Evolutionary conservation across 2,888 invertebrate genomes (phyloP).

Genomic region (Ennomos fuscantarius): DNA sequence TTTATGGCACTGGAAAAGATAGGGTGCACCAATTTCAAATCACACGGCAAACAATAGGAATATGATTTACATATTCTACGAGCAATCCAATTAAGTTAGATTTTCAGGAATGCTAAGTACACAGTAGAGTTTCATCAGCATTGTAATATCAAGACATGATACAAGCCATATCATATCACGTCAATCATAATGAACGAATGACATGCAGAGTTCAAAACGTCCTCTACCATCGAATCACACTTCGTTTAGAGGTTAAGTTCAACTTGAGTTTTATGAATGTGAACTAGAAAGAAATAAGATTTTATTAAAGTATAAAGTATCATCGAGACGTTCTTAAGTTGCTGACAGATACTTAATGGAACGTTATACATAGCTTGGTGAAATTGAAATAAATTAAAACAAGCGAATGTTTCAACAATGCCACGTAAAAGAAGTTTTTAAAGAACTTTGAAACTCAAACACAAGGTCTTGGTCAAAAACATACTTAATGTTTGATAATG

Average conservation of each 20-base stretch:
- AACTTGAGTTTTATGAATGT: slow-evolving; percentile 21
- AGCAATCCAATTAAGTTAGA: slow-evolving; percentile 15
- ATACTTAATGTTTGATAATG: no score
- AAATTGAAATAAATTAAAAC: no score
- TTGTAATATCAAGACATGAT: slow-evolving; percentile 10
- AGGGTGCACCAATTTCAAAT: no score
- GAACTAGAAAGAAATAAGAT: slow-evolving; percentile 4
- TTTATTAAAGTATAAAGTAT: background rate
- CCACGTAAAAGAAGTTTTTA: no score
- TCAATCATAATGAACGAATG: slow-evolving; percentile 26
- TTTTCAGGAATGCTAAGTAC: slow-evolving; percentile 17
- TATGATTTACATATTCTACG: background rate
- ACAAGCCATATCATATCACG: slow-evolving; percentile 25
- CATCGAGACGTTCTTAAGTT: no score
- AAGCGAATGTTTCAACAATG: no score
- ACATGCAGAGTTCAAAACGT: slow-evolving; percentile 29
- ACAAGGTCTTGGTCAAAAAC: no score
- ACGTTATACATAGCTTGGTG: background rate
- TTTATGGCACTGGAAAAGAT: no score
- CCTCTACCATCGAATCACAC: slow-evolving; percentile 29
- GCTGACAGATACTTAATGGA: no score
- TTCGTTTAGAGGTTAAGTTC: slow-evolving; percentile 35
- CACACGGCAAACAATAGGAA: background rate
- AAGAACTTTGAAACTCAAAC: no score
- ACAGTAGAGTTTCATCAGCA: slow-evolving; percentile 19